Conservation (phyloP, 2,797 vertebrate genomes). For the Clarias fuscus region DNA sequence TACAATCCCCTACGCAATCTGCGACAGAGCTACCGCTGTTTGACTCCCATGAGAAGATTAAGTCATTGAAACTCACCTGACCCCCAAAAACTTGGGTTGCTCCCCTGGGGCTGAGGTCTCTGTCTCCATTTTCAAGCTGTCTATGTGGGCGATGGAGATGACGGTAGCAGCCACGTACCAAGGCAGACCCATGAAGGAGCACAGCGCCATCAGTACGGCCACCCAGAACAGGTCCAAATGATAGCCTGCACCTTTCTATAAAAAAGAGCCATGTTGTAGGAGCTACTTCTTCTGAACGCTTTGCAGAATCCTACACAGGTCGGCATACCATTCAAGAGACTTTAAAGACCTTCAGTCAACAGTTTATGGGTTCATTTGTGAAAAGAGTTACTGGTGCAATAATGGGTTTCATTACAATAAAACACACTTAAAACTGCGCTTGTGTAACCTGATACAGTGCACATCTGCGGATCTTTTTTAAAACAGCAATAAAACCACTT, state of each 20-base stretch:
- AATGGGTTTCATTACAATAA: conserved; percentile 9
- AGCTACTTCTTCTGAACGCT: neutral
- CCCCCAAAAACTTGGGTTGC: conserved; percentile 94
- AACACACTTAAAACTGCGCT: neutral
- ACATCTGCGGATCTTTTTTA: neutral
- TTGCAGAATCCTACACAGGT: neutral
- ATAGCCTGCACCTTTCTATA: conserved; percentile 95
- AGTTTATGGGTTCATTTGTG: neutral
- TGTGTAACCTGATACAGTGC: neutral
- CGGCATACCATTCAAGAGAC: neutral
- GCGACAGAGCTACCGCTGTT: neutral
- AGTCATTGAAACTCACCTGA: conserved; percentile 76
- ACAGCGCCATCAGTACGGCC: conserved; percentile 84
- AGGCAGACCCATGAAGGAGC: conserved; percentile 94
- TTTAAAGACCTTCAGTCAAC: neutral
- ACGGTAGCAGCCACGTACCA: conserved; percentile 98
- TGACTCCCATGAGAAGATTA: neutral
- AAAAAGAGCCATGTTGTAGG: neutral
- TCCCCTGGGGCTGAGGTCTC: conserved; percentile 96
- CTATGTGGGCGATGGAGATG: conserved; percentile 96
- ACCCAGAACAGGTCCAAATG: conserved; percentile 96
- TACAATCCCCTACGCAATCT: neutral
- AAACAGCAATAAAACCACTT: conserved; percentile 31
- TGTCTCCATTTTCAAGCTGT: conserved; percentile 98
- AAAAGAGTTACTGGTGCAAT: conserved; percentile 1